phyloP scores from a whole-genome alignment of 2,888 invertebrate genomes.

The Scrobipalpa costella region DNA sequence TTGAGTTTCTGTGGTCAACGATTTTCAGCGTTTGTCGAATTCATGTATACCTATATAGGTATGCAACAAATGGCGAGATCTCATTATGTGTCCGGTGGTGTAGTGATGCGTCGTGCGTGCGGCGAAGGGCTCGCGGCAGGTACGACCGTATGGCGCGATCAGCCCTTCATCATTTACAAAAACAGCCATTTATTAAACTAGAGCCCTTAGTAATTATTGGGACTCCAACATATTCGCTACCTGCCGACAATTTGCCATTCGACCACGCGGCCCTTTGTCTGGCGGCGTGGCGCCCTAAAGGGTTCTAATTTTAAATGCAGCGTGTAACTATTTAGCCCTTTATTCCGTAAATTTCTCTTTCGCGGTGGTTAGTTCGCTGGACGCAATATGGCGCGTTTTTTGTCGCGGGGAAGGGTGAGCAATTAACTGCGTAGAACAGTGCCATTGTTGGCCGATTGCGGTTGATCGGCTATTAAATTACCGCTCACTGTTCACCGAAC shows the following conservation, averaged over 20 bases:
- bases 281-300: constrained; percentile 81
- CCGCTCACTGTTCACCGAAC: constrained; percentile 30
- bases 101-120: constrained; percentile 44
- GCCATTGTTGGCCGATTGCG: constrained; percentile 67
- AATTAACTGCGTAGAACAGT: constrained; percentile 70
- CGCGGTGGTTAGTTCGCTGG: constrained; percentile 76
- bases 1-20: too few relatives aligned
- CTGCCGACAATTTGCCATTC: constrained; percentile 80
- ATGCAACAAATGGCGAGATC: constrained; percentile 58
- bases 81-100: constrained; percentile 52
- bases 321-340: constrained; percentile 77
- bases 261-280: constrained; percentile 77
- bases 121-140: constrained; percentile 74
- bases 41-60: constrained; percentile 50
- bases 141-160: constrained; percentile 78
- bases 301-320: constrained; percentile 80
- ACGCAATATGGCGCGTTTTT: constrained; percentile 77
- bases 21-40: constrained; percentile 10
- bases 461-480: constrained; percentile 61
- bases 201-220: constrained; percentile 77
- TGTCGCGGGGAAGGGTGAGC: constrained; percentile 69
- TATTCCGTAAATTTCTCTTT: constrained; percentile 78
- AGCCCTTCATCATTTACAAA: constrained; percentile 77
- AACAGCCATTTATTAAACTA: constrained; percentile 79
- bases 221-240: constrained; percentile 77